Evolutionary conservation across 1,140 invertebrate species (phyloP), one percentile per base, ranked within the genome.

Genomic region (Glossosoma conforme): DNA sequence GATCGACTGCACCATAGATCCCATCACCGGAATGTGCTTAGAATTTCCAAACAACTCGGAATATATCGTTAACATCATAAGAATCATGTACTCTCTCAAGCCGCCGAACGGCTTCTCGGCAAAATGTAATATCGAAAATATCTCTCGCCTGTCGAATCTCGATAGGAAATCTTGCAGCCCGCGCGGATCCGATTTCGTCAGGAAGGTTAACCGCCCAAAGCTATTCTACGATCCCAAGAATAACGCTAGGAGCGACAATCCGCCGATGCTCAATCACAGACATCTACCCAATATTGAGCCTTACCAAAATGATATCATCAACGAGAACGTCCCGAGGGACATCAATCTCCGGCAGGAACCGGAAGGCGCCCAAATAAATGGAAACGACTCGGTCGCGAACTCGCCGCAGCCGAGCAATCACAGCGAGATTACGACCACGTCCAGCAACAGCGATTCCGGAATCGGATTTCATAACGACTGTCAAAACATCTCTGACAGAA

Each of bases 381-480:
- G 35, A 2, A 53, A 56, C 19, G 47, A 44, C 22, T 69, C 70
- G 19, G 62, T 79, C 2, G 80, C 86, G 0, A 84, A 88, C 56
- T 89, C 86, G 1, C 87, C 88, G 1, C 88, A 91, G 55, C 88
- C 88, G 0, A 91, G 86, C 63, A 83, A 85, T 64, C 79, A 86
- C 46, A 84, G 88, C 67, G 83, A 83, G 54, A 83, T 89, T 11
- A 91, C 86, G 1, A 90, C 86, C 13, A 89, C 88, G 37, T 92
- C 89, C 1, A 93, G 90, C 55, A 97, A 96, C 65, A 93, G 90
- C 59, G 93, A 97, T 69, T 96, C 92, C 13, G 93, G 93, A 0
- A 93, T 96, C 45, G 92, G 93, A 0, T 93, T 93, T 62, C 82
- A 88, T 54, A 91, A 93, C 62, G 89, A 96, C 54, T 86, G 83